Conservation (phyloP, 2,113 vertebrate species). For the Guaruba guarouba region DNA sequence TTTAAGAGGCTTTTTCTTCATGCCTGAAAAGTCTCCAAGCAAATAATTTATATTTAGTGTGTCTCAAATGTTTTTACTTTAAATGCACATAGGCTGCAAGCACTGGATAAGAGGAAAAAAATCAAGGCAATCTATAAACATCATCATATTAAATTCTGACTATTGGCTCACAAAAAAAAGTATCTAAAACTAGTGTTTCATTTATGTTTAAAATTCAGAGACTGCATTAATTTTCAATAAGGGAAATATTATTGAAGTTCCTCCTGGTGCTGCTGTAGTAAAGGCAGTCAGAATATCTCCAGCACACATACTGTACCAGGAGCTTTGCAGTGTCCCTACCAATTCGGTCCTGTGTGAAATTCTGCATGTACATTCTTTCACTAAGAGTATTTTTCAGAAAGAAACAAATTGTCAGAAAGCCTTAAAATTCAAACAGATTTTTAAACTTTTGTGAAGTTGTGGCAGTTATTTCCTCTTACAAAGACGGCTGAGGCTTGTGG, state of each 20-base stretch:
- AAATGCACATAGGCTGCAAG: conserved; percentile 74
- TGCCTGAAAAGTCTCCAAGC: conserved; percentile 76
- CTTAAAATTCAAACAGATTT: no score
- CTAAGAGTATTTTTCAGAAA: not conserved
- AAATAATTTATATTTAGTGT: conserved; percentile 80
- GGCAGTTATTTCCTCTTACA: no score
- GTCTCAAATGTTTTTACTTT: conserved; percentile 74
- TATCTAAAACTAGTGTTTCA: conserved; percentile 68
- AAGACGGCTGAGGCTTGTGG: no score
- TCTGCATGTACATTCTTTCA: not conserved
- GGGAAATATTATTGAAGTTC: conserved; percentile 31
- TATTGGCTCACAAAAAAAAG: conserved; percentile 62
- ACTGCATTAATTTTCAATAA: conserved; percentile 75
- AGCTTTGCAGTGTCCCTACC: not conserved
- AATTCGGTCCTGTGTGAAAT: not conserved
- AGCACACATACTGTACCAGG: not conserved
- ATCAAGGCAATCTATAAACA: conserved; percentile 69
- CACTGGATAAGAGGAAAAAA: conserved; percentile 70
- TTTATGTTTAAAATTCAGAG: conserved; percentile 73
- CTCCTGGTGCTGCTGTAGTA: conserved; percentile 44
- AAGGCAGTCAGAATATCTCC: conserved; percentile 39
- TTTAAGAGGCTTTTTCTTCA: conserved; percentile 80
- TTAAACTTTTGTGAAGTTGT: no score
- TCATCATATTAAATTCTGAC: conserved; percentile 74
- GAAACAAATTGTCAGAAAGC: not conserved